Evolutionary conservation across 2,113 vertebrate species (phyloP).

Genomic region (Motacilla alba): DNA sequence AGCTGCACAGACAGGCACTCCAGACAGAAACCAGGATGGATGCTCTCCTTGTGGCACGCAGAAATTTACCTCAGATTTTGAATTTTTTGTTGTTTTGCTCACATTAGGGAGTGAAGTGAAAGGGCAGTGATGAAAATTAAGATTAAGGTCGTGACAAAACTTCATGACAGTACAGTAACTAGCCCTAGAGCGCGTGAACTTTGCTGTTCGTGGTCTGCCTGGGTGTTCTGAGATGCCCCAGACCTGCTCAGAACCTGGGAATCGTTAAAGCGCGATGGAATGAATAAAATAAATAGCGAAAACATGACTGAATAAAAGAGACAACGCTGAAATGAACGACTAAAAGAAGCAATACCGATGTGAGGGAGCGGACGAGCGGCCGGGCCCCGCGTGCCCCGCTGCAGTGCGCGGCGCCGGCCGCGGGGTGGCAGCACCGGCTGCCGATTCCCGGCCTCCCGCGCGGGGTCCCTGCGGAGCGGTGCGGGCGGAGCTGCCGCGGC

Average conservation of each 20-base stretch:
- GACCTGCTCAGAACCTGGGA: not conserved
- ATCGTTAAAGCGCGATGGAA: fast-evolving
- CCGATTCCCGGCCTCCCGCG: slow-evolving; percentile 32
- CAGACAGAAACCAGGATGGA: not conserved
- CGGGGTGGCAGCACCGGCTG: slow-evolving; percentile 76
- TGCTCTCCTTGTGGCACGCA: fast-evolving
- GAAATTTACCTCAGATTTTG: not conserved
- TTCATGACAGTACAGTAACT: not conserved
- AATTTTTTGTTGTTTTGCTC: not conserved
- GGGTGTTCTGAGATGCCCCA: not conserved
- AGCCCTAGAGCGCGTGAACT: fast-evolving
- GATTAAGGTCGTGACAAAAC: fast-evolving
- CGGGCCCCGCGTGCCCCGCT: not conserved
- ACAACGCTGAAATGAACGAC: not conserved
- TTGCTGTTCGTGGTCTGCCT: no score
- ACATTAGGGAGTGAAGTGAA: not conserved
- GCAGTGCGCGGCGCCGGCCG: slow-evolving; percentile 48
- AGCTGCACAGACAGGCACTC: not conserved
- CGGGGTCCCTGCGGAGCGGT: not conserved
- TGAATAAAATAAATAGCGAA: not conserved
- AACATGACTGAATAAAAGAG: not conserved
- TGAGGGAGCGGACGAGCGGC: not conserved
- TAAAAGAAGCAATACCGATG: not conserved
- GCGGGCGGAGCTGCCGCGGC: not conserved
- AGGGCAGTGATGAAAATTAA: not conserved